Evolutionary conservation across 2,113 vertebrate genomes (phyloP).

Genomic region (Xiphophorus maculatus): DNA sequence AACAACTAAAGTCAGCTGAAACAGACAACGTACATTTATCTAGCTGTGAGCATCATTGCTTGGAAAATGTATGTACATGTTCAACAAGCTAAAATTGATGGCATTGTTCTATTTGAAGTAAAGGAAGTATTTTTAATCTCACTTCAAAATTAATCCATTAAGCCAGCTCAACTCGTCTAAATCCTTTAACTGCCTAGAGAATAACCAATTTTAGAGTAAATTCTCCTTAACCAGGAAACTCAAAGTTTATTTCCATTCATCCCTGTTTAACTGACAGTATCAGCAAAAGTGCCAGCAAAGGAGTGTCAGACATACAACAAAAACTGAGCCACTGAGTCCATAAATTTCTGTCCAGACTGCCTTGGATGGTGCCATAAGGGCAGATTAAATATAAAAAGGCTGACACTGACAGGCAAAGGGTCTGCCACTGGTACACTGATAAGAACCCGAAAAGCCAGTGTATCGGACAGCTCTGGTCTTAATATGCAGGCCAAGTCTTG

Average conservation of each 20-base stretch:
- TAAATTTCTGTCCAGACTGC: slow-evolving; percentile 3
- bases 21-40: too few species aligned
- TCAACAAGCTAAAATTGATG: too few species aligned
- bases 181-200: too few species aligned
- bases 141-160: too few species aligned
- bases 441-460: slow-evolving; percentile 40
- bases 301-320: slow-evolving; percentile 24
- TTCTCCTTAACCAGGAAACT: slow-evolving; percentile 1
- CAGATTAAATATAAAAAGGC: slow-evolving; percentile 40
- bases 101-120: too few species aligned
- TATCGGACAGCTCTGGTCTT: slow-evolving; percentile 30
- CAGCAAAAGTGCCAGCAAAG: slow-evolving; percentile 14
- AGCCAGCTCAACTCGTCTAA: too few species aligned
- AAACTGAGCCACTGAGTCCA: slow-evolving; percentile 1
- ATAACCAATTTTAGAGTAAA: neutral
- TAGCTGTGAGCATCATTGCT: too few species aligned
- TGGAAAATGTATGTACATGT: too few species aligned
- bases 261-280: neutral
- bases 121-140: too few species aligned
- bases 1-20: too few species aligned
- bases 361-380: slow-evolving; percentile 26
- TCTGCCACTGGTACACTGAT: slow-evolving; percentile 35
- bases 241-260: slow-evolving; percentile 5
- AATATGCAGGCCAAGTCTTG: slow-evolving; percentile 49
- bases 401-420: slow-evolving; percentile 33